Conservation (phyloP, 2,888 invertebrate genomes). For the Abrostola tripartita region DNA sequence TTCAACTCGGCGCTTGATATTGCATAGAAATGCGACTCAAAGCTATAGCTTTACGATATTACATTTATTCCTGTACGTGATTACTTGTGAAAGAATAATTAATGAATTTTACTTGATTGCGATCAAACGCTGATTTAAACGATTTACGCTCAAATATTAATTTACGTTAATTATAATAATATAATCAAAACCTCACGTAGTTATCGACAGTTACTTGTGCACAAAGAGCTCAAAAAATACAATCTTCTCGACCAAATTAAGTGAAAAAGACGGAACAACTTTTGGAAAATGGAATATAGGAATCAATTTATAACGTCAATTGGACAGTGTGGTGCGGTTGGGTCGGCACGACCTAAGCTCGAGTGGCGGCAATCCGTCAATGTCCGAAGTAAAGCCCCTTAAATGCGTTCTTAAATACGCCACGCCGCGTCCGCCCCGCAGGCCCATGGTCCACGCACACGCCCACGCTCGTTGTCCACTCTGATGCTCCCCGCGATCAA, state of each 20-base stretch:
- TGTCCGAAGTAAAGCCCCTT: constrained; percentile 81
- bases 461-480: constrained; percentile 69
- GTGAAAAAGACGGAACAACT: constrained; percentile 42
- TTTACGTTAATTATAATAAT: background rate
- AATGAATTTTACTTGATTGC: background rate
- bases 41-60: background rate
- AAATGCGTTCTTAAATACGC: constrained; percentile 81
- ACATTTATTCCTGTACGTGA: background rate
- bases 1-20: constrained; percentile 11
- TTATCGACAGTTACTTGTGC: background rate
- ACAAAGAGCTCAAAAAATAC: constrained; percentile 10
- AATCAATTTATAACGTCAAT: constrained; percentile 74
- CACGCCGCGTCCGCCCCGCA: constrained; percentile 48
- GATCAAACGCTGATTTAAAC: background rate
- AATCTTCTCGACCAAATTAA: constrained; percentile 28
- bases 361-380: constrained; percentile 79
- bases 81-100: constrained; percentile 1
- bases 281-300: constrained; percentile 56
- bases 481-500: constrained; percentile 68
- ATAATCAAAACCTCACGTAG: background rate
- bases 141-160: background rate
- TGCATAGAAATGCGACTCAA: constrained; percentile 1
- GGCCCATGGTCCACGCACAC: constrained; percentile 48
- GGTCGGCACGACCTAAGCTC: constrained; percentile 65
- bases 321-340: constrained; percentile 65